Evolutionary conservation across 2,888 invertebrate species (phyloP), one percentile per base, ranked within the genome.

Genomic region (Drosophila pegasa): DNA sequence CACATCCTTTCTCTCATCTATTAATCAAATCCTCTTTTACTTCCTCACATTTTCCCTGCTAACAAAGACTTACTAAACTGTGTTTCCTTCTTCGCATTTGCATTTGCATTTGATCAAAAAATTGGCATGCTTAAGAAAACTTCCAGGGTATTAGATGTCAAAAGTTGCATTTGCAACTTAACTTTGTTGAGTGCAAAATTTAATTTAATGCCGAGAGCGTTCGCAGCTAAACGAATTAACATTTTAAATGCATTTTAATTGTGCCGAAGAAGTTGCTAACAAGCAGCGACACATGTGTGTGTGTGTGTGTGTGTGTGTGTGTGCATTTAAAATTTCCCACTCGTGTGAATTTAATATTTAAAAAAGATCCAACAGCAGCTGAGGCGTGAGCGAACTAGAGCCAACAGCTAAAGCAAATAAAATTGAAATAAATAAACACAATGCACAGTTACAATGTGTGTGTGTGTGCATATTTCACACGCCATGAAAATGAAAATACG

Each of bases 171-270:
- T 71, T 41, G 71, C 61, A 74, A 75, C 62, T 75, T 45, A 66
- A 74, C 51, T 74, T 74, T 50, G 56, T 33, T 52, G 56, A 74
- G 75, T 71, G 62, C 75, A 56, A 75, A 75, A 75, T 75, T 66
- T 45, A 71, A 74, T 75, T 74, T 61, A 61, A 73, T 54, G 45
- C 40, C 25, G 29, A 57, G 58, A 47, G 45, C 43, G 45, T 75
- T 62, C 51, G 40, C 50, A 18, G 55, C 55, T 61, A 75, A 75
- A 52, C 64, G 68, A 75, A 75, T 72, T 75, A 76, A 72, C 72
- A 72, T 76, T 69, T 76, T 60, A 75, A 75, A 76, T 75, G 75
- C 72, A 52, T 60, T 76, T 72, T 72, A 69, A 75, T 75, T 75
- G 69, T 75, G 75, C 48, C 38, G 57, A 48, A 37, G 31, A 56